Evolutionary conservation across 2,113 vertebrate species (phyloP).

Genomic region (Madoqua kirkii): DNA sequence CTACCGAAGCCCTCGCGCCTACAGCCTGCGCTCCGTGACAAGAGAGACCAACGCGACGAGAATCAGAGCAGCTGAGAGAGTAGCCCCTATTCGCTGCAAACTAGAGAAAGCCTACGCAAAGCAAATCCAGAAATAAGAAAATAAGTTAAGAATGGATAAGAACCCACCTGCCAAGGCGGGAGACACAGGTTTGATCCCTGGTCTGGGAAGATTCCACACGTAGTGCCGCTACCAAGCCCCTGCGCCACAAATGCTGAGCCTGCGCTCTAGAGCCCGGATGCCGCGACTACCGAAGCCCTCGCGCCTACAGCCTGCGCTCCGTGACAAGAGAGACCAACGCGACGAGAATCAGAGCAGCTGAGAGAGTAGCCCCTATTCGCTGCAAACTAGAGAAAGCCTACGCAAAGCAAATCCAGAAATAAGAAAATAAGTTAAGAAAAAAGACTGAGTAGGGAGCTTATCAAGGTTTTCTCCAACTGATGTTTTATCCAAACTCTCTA

Average conservation of each 20-base stretch:
- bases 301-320: background rate
- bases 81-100: background rate
- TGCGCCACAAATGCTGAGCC: background rate
- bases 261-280: accelerated
- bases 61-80: background rate
- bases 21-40: background rate
- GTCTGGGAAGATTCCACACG: background rate
- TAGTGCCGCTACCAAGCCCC: background rate
- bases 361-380: background rate
- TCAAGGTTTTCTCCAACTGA: background rate
- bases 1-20: accelerated
- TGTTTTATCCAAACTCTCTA: background rate
- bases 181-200: background rate
- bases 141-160: background rate
- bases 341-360: background rate
- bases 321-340: background rate
- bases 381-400: background rate
- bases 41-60: background rate
- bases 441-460: background rate
- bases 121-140: background rate
- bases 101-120: background rate
- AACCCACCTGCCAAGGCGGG: background rate
- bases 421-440: background rate
- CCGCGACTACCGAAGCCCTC: accelerated
- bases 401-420: background rate